These are phyloP conservation scores for Anableps anableps DNA, from an alignment of 2,797 vertebrate genomes.

Conservation along the genomic window DNA sequence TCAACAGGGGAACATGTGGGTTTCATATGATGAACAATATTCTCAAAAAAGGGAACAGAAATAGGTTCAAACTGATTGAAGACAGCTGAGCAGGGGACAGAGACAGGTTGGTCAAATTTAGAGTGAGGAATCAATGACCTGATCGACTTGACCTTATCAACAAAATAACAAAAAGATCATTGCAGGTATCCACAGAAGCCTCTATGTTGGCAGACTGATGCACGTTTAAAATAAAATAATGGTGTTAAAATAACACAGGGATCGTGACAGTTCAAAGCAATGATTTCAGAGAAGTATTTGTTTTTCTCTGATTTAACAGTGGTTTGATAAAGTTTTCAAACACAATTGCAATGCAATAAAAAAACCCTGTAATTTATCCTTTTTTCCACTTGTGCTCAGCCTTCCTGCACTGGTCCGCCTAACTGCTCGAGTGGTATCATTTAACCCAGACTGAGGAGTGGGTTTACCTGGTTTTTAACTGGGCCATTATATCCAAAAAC, in stretches of 20 bases:
- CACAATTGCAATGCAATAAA: background rate
- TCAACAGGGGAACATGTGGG: too few relatives aligned
- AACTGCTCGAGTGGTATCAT: background rate
- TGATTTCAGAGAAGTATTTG: background rate
- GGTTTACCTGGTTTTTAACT: background rate
- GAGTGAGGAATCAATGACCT: background rate
- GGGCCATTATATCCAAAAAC: background rate
- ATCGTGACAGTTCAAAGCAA: background rate
- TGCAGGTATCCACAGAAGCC: too few relatives aligned
- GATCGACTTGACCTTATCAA: background rate
- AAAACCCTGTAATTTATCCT: background rate
- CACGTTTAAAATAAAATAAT: background rate
- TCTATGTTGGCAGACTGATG: too few relatives aligned
- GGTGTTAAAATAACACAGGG: background rate
- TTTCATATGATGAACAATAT: too few relatives aligned
- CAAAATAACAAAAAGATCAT: too few relatives aligned
- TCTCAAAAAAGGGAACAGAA: background rate
- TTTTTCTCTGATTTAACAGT: conserved; percentile 1
- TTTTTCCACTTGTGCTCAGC: background rate
- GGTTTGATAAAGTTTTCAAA: background rate
- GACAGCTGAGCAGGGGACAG: too few relatives aligned
- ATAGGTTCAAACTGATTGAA: background rate
- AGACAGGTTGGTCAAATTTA: too few relatives aligned
- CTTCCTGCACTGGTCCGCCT: background rate
- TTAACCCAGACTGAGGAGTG: background rate